phyloP scores from a whole-genome alignment of 2,888 invertebrate species.

The Coremacera marginata region DNA sequence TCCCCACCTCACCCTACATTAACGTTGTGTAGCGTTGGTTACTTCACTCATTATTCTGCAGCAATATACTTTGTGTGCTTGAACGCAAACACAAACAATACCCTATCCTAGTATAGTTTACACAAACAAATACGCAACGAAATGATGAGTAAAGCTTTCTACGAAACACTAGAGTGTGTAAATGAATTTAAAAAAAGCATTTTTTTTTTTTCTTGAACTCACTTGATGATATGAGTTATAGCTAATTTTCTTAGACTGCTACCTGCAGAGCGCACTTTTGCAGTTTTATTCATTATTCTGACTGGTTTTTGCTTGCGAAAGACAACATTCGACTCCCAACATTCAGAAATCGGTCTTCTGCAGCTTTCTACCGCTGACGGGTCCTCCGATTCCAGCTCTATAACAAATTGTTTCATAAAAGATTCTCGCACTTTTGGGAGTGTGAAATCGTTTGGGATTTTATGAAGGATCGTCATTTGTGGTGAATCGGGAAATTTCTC shows the following conservation, averaged over 20 bases:
- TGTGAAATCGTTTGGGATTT: slow-evolving; percentile 93
- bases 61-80: too few species aligned
- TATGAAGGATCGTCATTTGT: slow-evolving; percentile 95
- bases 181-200: not conserved
- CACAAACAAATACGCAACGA: too few species aligned
- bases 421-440: slow-evolving; percentile 95
- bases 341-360: slow-evolving; percentile 71
- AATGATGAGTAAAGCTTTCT: too few species aligned
- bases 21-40: too few species aligned
- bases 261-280: slow-evolving; percentile 85
- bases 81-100: too few species aligned
- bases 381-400: slow-evolving; percentile 87
- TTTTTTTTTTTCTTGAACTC: slow-evolving; percentile 54
- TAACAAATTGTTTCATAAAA: slow-evolving; percentile 98
- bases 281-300: slow-evolving; percentile 83
- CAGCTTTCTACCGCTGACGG: slow-evolving; percentile 69
- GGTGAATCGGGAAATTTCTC: slow-evolving; percentile 99
- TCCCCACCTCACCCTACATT: too few species aligned
- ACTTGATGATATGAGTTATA: slow-evolving; percentile 91
- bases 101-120: too few species aligned
- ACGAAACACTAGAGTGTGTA: not conserved
- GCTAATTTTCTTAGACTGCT: slow-evolving; percentile 84
- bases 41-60: too few species aligned
- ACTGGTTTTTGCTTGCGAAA: slow-evolving; percentile 89
- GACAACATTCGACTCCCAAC: slow-evolving; percentile 79